Conservation (phyloP, 2,888 invertebrate species). For the Onchidella celtica region DNA sequence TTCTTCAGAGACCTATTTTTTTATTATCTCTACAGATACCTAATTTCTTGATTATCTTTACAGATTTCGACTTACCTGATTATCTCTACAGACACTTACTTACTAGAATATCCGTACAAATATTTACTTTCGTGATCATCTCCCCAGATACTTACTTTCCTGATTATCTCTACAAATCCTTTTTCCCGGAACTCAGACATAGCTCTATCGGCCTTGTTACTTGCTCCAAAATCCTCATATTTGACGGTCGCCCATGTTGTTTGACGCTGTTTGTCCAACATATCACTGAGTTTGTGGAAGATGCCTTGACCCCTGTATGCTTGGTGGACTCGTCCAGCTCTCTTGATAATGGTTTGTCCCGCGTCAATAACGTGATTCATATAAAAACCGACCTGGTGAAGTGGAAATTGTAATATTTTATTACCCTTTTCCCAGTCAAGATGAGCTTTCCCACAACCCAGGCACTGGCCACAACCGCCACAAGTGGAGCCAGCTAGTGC, state of each 20-base stretch:
- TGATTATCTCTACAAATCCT: slow-evolving; percentile 16
- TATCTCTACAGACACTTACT: too few species aligned
- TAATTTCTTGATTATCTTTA: too few species aligned
- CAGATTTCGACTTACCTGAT: too few species aligned
- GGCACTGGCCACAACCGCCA: too few species aligned
- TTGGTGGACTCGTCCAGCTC: slow-evolving; percentile 33
- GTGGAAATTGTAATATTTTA: too few species aligned
- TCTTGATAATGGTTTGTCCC: slow-evolving; percentile 25
- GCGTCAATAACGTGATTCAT: slow-evolving; percentile 22
- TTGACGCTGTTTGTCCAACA: slow-evolving; percentile 12
- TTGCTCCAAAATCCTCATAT: neutral
- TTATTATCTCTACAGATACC: too few species aligned
- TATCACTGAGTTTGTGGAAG: slow-evolving; percentile 8
- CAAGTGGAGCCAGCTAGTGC: too few species aligned
- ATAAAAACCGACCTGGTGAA: slow-evolving; percentile 36
- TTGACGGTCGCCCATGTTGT: neutral
- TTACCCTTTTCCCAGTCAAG: too few species aligned
- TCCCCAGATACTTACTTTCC: slow-evolving; percentile 34
- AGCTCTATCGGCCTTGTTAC: neutral
- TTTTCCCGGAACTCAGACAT: slow-evolving; percentile 6
- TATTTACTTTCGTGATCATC: too few species aligned
- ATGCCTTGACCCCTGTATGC: slow-evolving; percentile 20
- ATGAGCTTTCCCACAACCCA: too few species aligned
- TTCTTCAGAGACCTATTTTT: too few species aligned
- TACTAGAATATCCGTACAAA: too few species aligned